Conservation (phyloP, 1,140 invertebrate genomes). For the fruit fly (Drosophila melanogaster) region DNA sequence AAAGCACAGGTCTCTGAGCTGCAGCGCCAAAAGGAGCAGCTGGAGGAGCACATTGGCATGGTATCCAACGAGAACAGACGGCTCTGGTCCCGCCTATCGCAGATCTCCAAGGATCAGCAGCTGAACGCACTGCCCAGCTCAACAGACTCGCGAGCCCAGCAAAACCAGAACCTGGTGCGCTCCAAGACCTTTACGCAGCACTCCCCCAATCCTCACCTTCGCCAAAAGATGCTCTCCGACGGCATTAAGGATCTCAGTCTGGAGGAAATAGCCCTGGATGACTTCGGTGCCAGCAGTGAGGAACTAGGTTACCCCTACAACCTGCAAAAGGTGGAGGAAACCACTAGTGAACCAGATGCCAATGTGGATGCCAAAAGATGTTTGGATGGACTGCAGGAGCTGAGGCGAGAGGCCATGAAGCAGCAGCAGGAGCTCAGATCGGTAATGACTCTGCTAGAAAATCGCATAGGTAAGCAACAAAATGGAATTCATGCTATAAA, state of each 20-base stretch:
- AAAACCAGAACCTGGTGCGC: constrained; percentile 85
- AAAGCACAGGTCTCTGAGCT: constrained; percentile 88
- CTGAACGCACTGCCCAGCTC: constrained; percentile 19
- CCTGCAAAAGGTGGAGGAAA: constrained; percentile 84
- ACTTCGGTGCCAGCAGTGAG: constrained; percentile 85
- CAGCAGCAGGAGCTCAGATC: constrained; percentile 88
- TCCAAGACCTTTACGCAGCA: constrained; percentile 88
- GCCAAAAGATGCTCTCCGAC: constrained; percentile 85
- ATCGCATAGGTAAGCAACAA: constrained; percentile 54
- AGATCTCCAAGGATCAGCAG: constrained; percentile 86
- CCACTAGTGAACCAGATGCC: constrained; percentile 86
- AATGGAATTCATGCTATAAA: too few species aligned
- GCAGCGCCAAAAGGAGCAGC: constrained; percentile 89
- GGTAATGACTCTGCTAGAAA: constrained; percentile 76
- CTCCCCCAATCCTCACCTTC: constrained; percentile 85
- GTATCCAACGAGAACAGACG: constrained; percentile 92
- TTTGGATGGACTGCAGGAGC: constrained; percentile 87
- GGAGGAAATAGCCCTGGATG: constrained; percentile 90
- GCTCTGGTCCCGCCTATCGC: constrained; percentile 90
- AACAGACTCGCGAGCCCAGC: constrained; percentile 41
- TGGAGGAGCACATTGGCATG: constrained; percentile 91
- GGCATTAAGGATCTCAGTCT: constrained; percentile 86
- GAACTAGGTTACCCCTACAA: constrained; percentile 88
- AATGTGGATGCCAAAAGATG: constrained; percentile 88
- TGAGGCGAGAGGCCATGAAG: constrained; percentile 87